Base-by-base conservation (phyloP, 2,888 invertebrate species). In the Melolontha melolontha region DNA sequence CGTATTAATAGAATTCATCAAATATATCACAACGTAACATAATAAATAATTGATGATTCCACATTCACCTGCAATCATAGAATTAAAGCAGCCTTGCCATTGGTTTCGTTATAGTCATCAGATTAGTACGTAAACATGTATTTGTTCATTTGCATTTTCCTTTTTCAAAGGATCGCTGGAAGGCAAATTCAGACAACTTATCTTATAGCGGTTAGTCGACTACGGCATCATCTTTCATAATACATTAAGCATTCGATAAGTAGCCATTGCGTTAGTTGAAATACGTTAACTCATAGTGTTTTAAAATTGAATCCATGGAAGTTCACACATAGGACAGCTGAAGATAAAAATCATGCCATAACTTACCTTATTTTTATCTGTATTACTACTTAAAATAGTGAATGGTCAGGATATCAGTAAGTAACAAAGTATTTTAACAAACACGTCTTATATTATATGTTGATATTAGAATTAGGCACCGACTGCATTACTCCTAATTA, bases 401-500 rank as follows among this genome's bases (percentile, higher is more conserved):
- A 8, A 44, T 14, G 5, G 64, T 22, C 47, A 52, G 27, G 5
- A 29, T 11, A n/a, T n/a, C n/a, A 52, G 51, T 64, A 51, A 51
- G 52, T 64, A 64, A 22, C 12, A 5, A 17, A 5, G 2, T 14
- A 5, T 27, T 5, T 29, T 29, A 5, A n/a, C 54, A 10, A 17
- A 42, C 41, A 40, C 14, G 2, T 57, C 10, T 14, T 16, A n/a
- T 34, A 34, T 2, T 1, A 4, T n/a, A 14, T 34, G 34, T 34
- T 34, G 10, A 34, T 34, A 63, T 65, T 49, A 81, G 82, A 72
- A 72, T 77, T 80, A 70, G 75, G 76, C 1, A 79, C 79, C 0
- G 71, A 70, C 39, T 87, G 87, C 74, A 70, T 64, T 14, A 84
- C 86, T 0, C 85, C 86, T 0, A 82, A 79, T 52, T 76, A 78